Percentiles rank a stretch among this genome's conserved stretches.
phyloP scores from a whole-genome alignment of 1,140 invertebrate species.

The Sipha flava region DNA sequence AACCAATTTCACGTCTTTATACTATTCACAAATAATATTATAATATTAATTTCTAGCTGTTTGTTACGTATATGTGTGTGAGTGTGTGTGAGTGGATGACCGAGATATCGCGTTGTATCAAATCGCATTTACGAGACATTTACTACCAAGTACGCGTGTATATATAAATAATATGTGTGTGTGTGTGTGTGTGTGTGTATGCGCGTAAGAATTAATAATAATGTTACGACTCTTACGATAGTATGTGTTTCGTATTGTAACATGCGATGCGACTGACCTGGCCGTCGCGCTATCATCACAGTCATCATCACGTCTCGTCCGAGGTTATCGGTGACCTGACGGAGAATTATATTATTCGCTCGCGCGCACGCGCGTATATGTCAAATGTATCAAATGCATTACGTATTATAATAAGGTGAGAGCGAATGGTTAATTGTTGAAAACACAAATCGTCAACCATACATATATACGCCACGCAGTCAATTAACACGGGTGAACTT shows the following conservation, averaged over 20 bases:
- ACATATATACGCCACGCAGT: not conserved
- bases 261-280: not conserved
- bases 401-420: not conserved
- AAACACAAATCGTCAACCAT: not conserved
- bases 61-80: not conserved
- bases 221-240: too few species aligned
- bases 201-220: too few species aligned
- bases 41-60: not conserved
- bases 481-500: conserved; percentile 11
- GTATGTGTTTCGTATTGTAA: too few species aligned
- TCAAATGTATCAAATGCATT: not conserved
- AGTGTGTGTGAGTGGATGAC: not conserved
- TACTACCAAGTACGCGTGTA: not conserved
- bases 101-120: not conserved
- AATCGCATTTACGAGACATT: not conserved
- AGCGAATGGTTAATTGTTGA: not conserved
- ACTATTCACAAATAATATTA: not conserved
- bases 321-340: not conserved
- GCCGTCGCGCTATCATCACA: not conserved
- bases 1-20: not conserved
- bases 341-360: not conserved
- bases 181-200: too few species aligned
- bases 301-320: not conserved
- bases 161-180: too few species aligned
- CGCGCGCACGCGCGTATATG: not conserved